Evolutionary conservation across 2,113 vertebrate genomes (phyloP), one percentile per base, ranked within the genome.

Genomic region (Manacus vitellinus): DNA sequence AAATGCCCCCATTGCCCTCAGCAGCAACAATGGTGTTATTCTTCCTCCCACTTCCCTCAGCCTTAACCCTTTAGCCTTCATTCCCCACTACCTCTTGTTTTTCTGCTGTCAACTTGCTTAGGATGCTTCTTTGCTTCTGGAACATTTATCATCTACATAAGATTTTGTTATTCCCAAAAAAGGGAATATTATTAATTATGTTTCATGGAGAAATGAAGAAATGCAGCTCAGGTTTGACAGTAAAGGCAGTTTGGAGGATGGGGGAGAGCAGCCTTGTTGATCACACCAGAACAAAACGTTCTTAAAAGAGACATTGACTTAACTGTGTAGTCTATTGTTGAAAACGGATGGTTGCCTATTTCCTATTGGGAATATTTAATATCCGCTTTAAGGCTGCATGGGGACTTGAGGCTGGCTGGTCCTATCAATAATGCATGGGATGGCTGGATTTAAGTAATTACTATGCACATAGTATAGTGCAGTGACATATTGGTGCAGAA

Each of bases 341-440:
- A 72, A 91, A 93, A 92, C 0, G 73, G 70, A 95, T 89, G 80
- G 83, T 51, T 87, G 91, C 66, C 54, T 2, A 1, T 94, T 94
- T 94, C 62, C 95, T 96, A 37, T 68, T 78, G 84, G 94, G 91
- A 96, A 78, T 92, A 91, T 79, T 94, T 94, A 88, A 91, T 81
- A 78, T 92, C 91, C 86, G 85, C 91, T 92, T 95, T 94, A 96
- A 87, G 73, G 73, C 73, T 92, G 85, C 54, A 58, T 16, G 41
- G 94, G 80, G 88, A 94, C 91, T 91, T 94, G 66, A 87, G 86
- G 91, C 92, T 92, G 94, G 84, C 70, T 91, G 84, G 14, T 81
- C 37, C 66, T 91, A 94, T 96, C 89, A 96, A 97, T 96, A 97
- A 96, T 94, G 96, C 92, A 96, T 94, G 33, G 76, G 24, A 89